phyloP scores from a whole-genome alignment of 1,140 invertebrate species.

The Caenorhabditis inopinata region DNA sequence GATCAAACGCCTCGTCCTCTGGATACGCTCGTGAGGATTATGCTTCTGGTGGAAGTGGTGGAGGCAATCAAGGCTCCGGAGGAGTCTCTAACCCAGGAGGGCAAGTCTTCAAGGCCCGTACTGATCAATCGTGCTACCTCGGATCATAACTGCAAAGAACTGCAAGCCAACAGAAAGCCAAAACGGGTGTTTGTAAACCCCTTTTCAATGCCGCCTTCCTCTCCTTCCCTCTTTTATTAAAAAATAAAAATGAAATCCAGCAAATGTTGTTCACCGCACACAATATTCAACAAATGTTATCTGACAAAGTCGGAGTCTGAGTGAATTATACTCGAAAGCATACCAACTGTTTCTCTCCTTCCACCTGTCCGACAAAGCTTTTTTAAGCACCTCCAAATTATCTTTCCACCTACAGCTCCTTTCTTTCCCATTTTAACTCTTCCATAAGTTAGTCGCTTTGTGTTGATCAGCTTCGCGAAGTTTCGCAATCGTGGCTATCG shows the following conservation, averaged over 20 bases:
- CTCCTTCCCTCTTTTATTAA: too few relatives aligned
- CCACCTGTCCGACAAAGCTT: not conserved
- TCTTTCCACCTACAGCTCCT: constrained; percentile 9
- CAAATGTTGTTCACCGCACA: too few relatives aligned
- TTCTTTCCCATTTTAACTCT: not conserved
- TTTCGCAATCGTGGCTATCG: constrained; percentile 6
- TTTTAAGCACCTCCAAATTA: constrained; percentile 4
- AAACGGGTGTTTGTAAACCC: too few relatives aligned
- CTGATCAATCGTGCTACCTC: constrained; percentile 13
- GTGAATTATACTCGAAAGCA: not conserved
- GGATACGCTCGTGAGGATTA: not conserved
- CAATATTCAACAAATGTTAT: too few relatives aligned
- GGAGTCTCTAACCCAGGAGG: not conserved
- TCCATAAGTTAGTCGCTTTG: not conserved
- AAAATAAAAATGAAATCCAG: too few relatives aligned
- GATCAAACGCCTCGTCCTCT: not conserved
- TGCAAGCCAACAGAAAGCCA: not conserved
- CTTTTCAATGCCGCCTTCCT: too few relatives aligned
- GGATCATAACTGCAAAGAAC: not conserved
- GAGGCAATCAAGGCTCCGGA: not conserved
- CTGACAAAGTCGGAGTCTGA: too few relatives aligned
- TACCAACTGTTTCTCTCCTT: not conserved
- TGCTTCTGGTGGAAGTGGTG: not conserved
- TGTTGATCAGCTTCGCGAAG: constrained; percentile 14
- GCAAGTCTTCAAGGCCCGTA: constrained; percentile 10